phyloP scores from a whole-genome alignment of 2,797 vertebrate species.

The Notolepis coatsorum region DNA sequence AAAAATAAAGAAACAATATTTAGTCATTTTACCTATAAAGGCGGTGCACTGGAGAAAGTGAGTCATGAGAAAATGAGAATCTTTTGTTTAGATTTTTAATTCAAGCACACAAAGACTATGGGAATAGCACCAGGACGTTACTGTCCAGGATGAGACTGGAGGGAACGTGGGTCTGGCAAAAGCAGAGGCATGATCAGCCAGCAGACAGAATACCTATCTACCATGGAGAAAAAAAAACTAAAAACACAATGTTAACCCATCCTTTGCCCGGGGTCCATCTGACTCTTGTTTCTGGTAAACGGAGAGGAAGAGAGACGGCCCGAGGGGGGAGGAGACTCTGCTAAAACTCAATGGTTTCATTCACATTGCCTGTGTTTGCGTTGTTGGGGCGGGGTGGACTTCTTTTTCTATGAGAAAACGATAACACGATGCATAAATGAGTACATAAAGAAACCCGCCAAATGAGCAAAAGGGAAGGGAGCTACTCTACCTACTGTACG shows the following conservation, averaged over 20 bases:
- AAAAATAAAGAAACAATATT: slow-evolving; percentile 56
- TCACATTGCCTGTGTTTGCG: slow-evolving; percentile 95
- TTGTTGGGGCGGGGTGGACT: slow-evolving; percentile 90
- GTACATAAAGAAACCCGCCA: slow-evolving; percentile 68
- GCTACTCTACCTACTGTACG: slow-evolving; percentile 67
- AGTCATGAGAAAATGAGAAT: slow-evolving; percentile 69
- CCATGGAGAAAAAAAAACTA: slow-evolving; percentile 67
- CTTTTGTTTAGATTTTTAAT: slow-evolving; percentile 88
- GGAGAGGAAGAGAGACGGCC: slow-evolving; percentile 69
- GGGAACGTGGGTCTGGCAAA: slow-evolving; percentile 74
- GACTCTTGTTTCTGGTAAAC: slow-evolving; percentile 82
- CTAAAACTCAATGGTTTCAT: slow-evolving; percentile 88
- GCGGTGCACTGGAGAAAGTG: slow-evolving; percentile 50
- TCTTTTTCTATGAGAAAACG: slow-evolving; percentile 81
- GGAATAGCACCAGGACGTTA: slow-evolving; percentile 33
- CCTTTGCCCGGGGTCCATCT: slow-evolving; percentile 77
- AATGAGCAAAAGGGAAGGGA: slow-evolving; percentile 79
- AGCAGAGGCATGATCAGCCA: slow-evolving; percentile 83
- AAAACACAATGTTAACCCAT: slow-evolving; percentile 66
- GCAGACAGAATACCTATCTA: slow-evolving; percentile 59
- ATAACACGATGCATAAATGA: slow-evolving; percentile 65
- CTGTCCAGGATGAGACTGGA: slow-evolving; percentile 45
- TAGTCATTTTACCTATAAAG: slow-evolving; percentile 90
- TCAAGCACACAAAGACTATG: slow-evolving; percentile 78
- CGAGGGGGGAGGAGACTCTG: slow-evolving; percentile 73